These are phyloP conservation scores for Pardalotus punctatus DNA, from an alignment of 2,113 vertebrate species.

Conservation along the genomic window DNA sequence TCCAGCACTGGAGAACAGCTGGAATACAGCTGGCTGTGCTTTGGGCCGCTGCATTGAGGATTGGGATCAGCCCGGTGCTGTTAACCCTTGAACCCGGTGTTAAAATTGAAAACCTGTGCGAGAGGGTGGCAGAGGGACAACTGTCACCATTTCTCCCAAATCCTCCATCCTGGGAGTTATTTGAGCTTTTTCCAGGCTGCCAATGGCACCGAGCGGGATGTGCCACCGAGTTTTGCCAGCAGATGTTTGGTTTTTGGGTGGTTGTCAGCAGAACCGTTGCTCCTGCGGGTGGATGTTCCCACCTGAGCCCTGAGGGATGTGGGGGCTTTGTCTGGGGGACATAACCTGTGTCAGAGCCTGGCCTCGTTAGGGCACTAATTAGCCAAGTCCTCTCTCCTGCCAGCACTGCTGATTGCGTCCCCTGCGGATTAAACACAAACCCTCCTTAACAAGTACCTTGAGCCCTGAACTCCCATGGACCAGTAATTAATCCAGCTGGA, in stretches of 20 bases:
- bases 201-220: rapidly evolving
- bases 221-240: background rate
- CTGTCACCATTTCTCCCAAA: background rate
- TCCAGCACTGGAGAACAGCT: background rate
- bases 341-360: background rate
- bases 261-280: background rate
- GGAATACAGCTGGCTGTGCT: background rate
- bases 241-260: background rate
- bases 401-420: conserved; percentile 83
- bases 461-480: conserved; percentile 73
- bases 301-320: background rate
- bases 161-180: background rate
- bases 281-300: rapidly evolving
- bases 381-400: conserved; percentile 45
- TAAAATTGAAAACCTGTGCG: background rate
- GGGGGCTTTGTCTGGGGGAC: background rate
- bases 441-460: conserved; percentile 70
- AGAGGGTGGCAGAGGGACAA: background rate
- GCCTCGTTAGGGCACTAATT: conserved; percentile 74
- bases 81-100: background rate
- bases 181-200: background rate
- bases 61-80: background rate
- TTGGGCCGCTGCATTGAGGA: background rate
- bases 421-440: conserved; percentile 76
- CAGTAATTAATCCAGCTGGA: conserved; percentile 88